These are phyloP conservation scores for Tachysurus vachellii DNA, from an alignment of 2,113 vertebrate genomes.

Conservation along the genomic window DNA sequence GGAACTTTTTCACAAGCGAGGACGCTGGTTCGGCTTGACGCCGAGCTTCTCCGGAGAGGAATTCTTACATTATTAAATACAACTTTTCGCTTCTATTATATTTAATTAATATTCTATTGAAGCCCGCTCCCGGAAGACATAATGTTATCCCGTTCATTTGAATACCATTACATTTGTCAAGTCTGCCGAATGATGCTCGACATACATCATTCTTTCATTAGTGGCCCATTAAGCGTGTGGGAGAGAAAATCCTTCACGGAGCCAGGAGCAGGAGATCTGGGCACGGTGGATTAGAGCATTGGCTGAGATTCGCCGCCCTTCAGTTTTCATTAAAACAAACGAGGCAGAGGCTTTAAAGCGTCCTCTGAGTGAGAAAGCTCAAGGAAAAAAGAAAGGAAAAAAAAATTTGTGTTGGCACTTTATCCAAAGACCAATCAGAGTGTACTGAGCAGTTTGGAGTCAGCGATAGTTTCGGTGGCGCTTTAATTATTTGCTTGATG, in stretches of 20 bases:
- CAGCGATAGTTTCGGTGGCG: not conserved
- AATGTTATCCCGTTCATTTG: conserved; percentile 74
- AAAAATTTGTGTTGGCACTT: not conserved
- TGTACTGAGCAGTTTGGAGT: not conserved
- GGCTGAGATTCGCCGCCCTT: conserved; percentile 57
- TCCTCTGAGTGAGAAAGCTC: conserved; percentile 4
- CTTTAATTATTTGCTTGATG: not conserved
- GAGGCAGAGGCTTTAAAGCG: conserved; percentile 46
- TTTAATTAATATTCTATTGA: conserved; percentile 78
- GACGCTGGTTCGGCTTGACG: conserved; percentile 56
- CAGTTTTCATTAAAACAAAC: conserved; percentile 57
- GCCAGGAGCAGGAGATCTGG: conserved; percentile 24
- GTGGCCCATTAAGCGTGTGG: conserved; percentile 48
- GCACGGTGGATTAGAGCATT: conserved; percentile 37
- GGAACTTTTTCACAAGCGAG: conserved; percentile 21
- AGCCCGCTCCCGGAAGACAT: conserved; percentile 69
- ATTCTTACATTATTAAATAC: conserved; percentile 74
- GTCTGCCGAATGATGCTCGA: conserved; percentile 62
- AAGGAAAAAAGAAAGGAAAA: not conserved
- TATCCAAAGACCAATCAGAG: conserved; percentile 3
- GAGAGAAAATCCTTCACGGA: conserved; percentile 53
- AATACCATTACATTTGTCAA: conserved; percentile 75
- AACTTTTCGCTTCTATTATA: conserved; percentile 68
- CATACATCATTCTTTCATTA: conserved; percentile 69
- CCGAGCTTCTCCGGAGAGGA: conserved; percentile 64